Percentiles rank a stretch among this genome's conserved stretches.
These are phyloP conservation scores for Cisticola juncidis DNA, from an alignment of 2,113 vertebrate species.

Conservation along the genomic window DNA sequence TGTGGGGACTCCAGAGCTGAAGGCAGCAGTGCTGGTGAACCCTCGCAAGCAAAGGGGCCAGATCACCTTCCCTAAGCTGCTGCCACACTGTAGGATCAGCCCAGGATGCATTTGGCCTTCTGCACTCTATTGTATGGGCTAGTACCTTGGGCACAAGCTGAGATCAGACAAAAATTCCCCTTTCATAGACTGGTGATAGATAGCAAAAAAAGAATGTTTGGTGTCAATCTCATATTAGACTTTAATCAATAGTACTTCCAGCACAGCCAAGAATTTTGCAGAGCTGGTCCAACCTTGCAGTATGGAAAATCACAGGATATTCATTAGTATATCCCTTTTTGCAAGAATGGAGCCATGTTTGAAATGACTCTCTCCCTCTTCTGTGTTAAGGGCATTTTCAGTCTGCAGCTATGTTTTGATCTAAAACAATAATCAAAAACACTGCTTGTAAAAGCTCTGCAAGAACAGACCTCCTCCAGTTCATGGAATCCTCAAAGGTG, in stretches of 20 bases:
- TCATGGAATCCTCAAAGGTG: not conserved
- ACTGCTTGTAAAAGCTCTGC: not conserved
- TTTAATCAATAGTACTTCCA: not conserved
- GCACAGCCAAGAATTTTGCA: not conserved
- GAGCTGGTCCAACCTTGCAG: not conserved
- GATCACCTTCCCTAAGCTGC: not conserved
- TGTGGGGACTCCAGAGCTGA: not conserved
- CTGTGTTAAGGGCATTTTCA: not conserved
- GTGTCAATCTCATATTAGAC: not conserved
- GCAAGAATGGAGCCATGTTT: not conserved
- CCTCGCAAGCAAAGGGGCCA: not conserved
- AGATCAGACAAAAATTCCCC: not conserved
- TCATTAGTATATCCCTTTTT: not conserved
- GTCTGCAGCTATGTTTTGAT: not conserved
- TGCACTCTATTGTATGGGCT: not conserved
- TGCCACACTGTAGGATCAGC: not conserved
- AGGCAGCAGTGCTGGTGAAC: not conserved
- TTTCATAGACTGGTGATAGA: not conserved
- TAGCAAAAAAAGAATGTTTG: not conserved
- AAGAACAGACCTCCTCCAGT: not conserved
- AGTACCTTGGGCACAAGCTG: not conserved
- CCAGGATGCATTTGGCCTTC: not conserved
- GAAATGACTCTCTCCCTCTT: not conserved
- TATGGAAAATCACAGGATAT: not conserved
- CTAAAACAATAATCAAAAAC: not conserved